Base-by-base conservation (phyloP, 2,113 vertebrate genomes). In the Trichechus manatus region DNA sequence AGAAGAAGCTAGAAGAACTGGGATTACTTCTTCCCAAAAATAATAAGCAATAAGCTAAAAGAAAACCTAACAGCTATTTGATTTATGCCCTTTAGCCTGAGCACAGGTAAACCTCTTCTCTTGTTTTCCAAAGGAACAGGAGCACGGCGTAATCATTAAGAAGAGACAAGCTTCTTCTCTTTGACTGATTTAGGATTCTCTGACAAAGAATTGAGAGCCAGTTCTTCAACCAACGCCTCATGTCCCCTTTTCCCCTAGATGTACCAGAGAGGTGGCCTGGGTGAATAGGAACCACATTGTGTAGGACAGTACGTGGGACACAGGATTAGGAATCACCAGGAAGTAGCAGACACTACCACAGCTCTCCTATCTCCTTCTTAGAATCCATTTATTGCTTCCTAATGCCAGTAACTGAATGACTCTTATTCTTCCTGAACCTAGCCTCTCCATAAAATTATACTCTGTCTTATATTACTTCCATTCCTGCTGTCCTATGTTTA, bases 51-150 rank as follows among this genome's bases (percentile, higher is more conserved):
- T 83, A 61, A 61, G 22, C 59, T 82, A 53, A 94, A 94, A 83
- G 42, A 80, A 81, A 83, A 89, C 15, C 27, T 77, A 82, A 22
- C 20, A 63, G 66, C 87, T 19, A 87, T 29, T 47, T 87, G 50
- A 81, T 59, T 89, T 66, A 22, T 56, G 17, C 7, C 85, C 33
- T 95, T 93, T 90, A 79, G 59, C 42, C 42, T 79, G 36, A 89
- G n/a, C 29, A 72, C 13, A 39, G 31, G 68, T 61, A 88, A 85
- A 17, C 11, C 14, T 87, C 42, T 93, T 56, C 33, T 70, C 6
- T 44, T 77, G 15, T 80, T 95, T 94, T 79, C 92, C 86, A 84
- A 94, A 94, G 20, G 9, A 74, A 93, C 95, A 61, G 8, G 3
- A 47, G 61, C 6, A 36, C 75, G 61, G 64, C n/a, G 88, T 92